Evolutionary conservation across 2,113 vertebrate species (phyloP), one percentile per base, ranked within the genome.

Genomic region (Micronycteris hirsuta): DNA sequence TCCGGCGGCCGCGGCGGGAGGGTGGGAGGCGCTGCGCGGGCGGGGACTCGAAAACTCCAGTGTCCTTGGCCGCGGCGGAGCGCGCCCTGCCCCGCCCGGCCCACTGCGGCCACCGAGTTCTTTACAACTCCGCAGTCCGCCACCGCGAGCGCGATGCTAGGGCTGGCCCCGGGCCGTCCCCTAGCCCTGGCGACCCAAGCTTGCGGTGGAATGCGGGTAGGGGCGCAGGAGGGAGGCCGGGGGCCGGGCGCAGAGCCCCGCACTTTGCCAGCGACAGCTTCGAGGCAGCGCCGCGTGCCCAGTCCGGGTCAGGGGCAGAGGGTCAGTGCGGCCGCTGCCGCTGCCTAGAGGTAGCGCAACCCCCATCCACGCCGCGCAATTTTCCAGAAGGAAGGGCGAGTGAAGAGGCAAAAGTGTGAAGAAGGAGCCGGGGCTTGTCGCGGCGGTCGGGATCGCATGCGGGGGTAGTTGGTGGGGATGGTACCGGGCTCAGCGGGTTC

Each of bases 81-180:
- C 97, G 95, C 91, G 96, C 98, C 95, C 96, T 94, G 97, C 97
- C 97, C 97, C 96, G 96, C 97, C 98, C 98, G 98, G 97, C 97
- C 98, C 97, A 98, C 98, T 97, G 98, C 98, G 85, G 86, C 96
- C 98, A 71, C 84, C 77, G 95, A 98, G 97, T 98, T 98, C 98
- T 98, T 94, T 96, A 96, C 98, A 98, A 99, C 98, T 99, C 98
- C 98, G 98, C 98, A 98, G 98, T 98, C 98, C 54, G 85, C 95
- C 84, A 80, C 93, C 87, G 47, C 67, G 96, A 93, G 94, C 70
- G 97, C 98, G 98, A 47, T 97, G 96, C 95, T 70, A 86, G 47
- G 94, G 65, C 86, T 97, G 98, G 98, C 98, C 98, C 98, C 97
- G 93, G 98, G 98, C 98, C 87, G 97, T 93, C 97, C 98, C 96